Conservation (phyloP, 2,888 invertebrate genomes). For the Zygogramma bicolorata region DNA sequence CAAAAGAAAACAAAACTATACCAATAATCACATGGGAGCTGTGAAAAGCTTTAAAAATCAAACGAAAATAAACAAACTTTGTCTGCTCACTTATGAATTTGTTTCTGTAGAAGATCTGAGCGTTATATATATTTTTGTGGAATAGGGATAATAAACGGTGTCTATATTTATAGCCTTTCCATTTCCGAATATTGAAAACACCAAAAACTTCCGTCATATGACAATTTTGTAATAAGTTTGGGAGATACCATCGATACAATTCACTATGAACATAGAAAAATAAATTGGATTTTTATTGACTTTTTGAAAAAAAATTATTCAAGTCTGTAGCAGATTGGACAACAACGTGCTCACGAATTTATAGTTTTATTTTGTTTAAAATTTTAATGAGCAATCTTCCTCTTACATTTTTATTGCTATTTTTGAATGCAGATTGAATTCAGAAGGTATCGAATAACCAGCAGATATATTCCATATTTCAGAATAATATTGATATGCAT, state of each 20-base stretch:
- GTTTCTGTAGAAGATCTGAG: conserved; percentile 2
- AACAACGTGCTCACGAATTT: no score
- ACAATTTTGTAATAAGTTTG: no score
- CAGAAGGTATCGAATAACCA: no score
- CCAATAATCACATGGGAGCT: conserved; percentile 9
- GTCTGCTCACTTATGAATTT: conserved; percentile 1
- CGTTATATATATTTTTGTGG: neutral
- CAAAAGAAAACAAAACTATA: conserved; percentile 7
- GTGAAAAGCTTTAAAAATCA: conserved; percentile 6
- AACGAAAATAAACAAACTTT: conserved; percentile 3
- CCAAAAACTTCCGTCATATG: neutral
- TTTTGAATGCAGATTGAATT: no score
- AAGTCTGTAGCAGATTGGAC: no score
- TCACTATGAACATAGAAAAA: neutral
- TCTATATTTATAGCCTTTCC: neutral
- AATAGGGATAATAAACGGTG: neutral
- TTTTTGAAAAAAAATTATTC: neutral
- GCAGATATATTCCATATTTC: no score
- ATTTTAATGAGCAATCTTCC: no score
- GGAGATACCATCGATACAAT: no score
- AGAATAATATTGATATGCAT: no score
- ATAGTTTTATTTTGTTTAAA: no score
- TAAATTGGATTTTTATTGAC: neutral
- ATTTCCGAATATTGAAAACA: neutral
- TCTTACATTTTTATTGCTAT: no score